Evolutionary conservation across 1,140 invertebrate species (phyloP).

Genomic region (Lepidurus packardi): DNA sequence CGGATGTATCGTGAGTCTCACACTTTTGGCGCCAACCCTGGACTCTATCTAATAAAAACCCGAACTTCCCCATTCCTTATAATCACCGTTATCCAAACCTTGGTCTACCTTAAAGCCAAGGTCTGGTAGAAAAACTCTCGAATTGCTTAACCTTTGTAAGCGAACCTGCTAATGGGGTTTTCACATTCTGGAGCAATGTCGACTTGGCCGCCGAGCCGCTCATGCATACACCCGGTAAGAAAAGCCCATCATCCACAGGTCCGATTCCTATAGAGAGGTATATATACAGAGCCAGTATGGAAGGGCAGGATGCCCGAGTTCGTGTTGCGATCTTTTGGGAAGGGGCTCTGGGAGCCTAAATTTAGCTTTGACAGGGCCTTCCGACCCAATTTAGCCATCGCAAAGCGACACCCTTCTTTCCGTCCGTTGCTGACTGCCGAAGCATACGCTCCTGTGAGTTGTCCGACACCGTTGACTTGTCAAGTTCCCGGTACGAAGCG

Average conservation of each 20-base stretch:
- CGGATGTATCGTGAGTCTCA: background rate
- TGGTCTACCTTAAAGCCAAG: too few relatives aligned
- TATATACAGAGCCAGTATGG: background rate
- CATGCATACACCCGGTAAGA: background rate
- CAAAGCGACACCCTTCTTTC: constrained; percentile 6
- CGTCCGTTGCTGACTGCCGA: constrained; percentile 16
- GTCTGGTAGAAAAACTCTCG: too few relatives aligned
- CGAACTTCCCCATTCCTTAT: background rate
- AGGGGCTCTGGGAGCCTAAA: background rate
- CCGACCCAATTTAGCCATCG: background rate
- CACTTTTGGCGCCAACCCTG: background rate
- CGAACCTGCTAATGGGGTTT: too few relatives aligned
- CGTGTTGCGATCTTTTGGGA: background rate
- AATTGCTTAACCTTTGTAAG: too few relatives aligned
- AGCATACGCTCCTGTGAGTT: constrained; percentile 14
- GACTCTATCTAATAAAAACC: background rate
- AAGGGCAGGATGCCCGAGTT: background rate
- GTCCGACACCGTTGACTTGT: background rate
- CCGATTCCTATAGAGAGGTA: background rate
- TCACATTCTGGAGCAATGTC: background rate
- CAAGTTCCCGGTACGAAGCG: background rate
- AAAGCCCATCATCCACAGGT: background rate
- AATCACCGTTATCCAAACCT: background rate
- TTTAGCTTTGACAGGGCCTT: constrained; percentile 13
- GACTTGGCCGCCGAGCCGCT: background rate